Conservation (phyloP, 2,113 vertebrate species). For the Callaeas wilsoni region DNA sequence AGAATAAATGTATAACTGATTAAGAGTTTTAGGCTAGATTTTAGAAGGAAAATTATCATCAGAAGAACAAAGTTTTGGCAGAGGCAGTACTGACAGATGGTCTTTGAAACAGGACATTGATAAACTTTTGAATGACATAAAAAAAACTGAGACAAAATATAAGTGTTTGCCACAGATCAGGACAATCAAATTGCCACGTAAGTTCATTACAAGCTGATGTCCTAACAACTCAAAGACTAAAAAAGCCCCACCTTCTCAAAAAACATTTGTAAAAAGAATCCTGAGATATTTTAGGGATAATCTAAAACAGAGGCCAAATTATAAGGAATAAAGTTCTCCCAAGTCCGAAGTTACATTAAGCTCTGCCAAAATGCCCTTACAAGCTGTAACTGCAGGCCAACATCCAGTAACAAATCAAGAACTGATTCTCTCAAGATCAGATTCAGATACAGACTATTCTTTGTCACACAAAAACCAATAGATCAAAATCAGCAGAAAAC, state of each 20-base stretch:
- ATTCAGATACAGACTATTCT: background rate
- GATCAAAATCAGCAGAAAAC: background rate
- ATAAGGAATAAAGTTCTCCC: background rate
- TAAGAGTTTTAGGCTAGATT: background rate
- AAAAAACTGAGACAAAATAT: background rate
- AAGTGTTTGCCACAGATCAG: background rate
- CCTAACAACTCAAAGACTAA: background rate
- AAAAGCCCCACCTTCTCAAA: background rate
- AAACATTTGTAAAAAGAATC: background rate
- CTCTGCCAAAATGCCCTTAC: background rate
- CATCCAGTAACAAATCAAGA: background rate
- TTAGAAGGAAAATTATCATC: background rate
- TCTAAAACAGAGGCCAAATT: background rate
- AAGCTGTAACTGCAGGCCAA: background rate
- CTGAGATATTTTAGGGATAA: background rate
- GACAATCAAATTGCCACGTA: background rate
- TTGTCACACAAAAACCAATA: background rate
- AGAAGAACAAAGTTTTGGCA: background rate
- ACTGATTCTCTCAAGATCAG: background rate
- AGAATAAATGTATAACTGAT: background rate
- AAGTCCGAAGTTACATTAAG: background rate
- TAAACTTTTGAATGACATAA: background rate
- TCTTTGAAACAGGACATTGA: background rate
- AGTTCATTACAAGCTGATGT: background rate
- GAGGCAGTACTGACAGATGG: background rate